Evolutionary conservation across 2,797 vertebrate genomes (phyloP).

Genomic region (Pampus argenteus): DNA sequence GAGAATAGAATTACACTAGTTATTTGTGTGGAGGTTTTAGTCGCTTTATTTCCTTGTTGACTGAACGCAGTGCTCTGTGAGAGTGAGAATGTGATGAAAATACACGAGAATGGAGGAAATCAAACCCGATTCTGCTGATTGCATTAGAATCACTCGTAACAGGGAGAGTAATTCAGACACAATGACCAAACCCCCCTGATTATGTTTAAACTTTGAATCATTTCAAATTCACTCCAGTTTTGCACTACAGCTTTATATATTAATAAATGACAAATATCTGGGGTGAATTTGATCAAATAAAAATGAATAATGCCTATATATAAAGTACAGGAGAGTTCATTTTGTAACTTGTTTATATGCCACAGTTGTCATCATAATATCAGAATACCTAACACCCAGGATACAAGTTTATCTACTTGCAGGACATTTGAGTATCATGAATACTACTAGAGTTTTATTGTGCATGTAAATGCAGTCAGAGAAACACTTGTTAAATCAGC

Average conservation of each 20-base stretch:
- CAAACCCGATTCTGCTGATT: background rate
- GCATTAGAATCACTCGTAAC: background rate
- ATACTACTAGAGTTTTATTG: constrained; percentile 16
- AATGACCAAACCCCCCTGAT: background rate
- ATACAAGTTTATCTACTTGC: background rate
- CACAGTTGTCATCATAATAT: background rate
- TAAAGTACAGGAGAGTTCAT: constrained; percentile 5
- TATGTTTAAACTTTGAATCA: background rate
- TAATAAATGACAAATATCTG: constrained; percentile 7
- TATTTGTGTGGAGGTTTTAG: background rate
- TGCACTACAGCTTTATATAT: background rate
- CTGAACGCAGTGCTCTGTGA: background rate
- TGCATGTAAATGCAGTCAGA: constrained; percentile 26
- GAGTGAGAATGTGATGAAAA: background rate
- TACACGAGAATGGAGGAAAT: background rate
- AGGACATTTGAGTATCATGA: constrained; percentile 1
- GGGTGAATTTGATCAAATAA: background rate
- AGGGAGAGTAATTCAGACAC: background rate
- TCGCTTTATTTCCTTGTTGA: background rate
- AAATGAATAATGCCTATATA: constrained; percentile 14
- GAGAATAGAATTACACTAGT: background rate
- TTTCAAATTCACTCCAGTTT: background rate
- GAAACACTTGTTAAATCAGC: constrained; percentile 11
- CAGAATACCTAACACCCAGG: background rate
- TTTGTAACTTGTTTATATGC: background rate